A percentile compares a stretch with the other conserved stretches of the same genome.
phyloP scores from a whole-genome alignment of 2,113 vertebrate genomes.

The Epinephelus moara region DNA sequence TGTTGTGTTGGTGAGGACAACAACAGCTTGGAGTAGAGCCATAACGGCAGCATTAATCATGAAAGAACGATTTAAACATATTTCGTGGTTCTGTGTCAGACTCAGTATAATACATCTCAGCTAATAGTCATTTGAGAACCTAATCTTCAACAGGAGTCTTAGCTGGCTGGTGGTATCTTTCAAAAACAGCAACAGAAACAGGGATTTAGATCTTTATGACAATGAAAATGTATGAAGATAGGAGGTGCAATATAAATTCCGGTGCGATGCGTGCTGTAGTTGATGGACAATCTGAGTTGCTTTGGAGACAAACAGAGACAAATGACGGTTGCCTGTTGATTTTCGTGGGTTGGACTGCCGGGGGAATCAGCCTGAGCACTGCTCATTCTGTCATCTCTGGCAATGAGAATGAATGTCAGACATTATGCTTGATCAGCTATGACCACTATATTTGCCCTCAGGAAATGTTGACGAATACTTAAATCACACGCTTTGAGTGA shows the following conservation, averaged over 20 bases:
- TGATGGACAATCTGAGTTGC: constrained; percentile 65
- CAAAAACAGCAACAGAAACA: constrained; percentile 42
- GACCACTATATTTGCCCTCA: constrained; percentile 77
- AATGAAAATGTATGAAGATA: constrained; percentile 58
- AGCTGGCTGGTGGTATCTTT: constrained; percentile 28
- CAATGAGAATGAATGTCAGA: constrained; percentile 80
- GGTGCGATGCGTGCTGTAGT: constrained; percentile 39
- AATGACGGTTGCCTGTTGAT: constrained; percentile 68
- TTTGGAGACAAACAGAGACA: constrained; percentile 59
- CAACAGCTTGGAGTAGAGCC: constrained; percentile 5
- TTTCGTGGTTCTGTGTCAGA: constrained; percentile 20
- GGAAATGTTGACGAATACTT: constrained; percentile 79
- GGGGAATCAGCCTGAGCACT: constrained; percentile 54
- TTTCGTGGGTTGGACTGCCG: constrained; percentile 45
- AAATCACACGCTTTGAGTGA: constrained; percentile 76
- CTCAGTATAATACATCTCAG: constrained; percentile 24
- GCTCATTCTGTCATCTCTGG: constrained; percentile 77
- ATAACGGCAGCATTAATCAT: constrained; percentile 30
- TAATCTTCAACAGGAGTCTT: constrained; percentile 36
- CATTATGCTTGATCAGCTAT: constrained; percentile 81
- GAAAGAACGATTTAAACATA: not conserved
- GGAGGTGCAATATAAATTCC: constrained; percentile 46
- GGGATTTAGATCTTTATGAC: constrained; percentile 56
- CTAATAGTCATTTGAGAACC: constrained; percentile 47
- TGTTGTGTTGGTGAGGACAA: constrained; percentile 1